Evolutionary conservation across 2,113 vertebrate genomes (phyloP), one percentile per base, ranked within the genome.

Genomic region (Toxotes jaculatrix): DNA sequence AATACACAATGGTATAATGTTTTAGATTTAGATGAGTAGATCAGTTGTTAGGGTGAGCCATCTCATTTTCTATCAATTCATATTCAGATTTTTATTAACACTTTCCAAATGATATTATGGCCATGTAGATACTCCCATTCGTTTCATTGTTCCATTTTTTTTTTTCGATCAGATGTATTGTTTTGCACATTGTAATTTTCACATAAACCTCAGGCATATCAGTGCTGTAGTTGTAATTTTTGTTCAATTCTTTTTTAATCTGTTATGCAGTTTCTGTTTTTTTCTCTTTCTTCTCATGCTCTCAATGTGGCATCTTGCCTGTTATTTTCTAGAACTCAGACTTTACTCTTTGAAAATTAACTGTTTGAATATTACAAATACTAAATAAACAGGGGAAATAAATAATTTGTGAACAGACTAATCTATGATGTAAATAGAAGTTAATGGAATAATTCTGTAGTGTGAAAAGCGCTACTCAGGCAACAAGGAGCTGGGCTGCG

Each of bases 11-110:
- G 84, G 95, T 95, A 96, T 94, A 93, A 96, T 95, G 96, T 96
- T 96, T 97, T 97, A 97, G 97, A 97, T 95, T 96, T 97, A 98
- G 96, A 93, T 91, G 92, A 95, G 94, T 97, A 96, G 95, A 96
- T 93, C 93, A 97, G 96, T 93, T 93, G 96, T 96, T 97, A 96
- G 95, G 97, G 94, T 94, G 93, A 96, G 93, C 95, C 94, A 88
- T 96, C 95, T 97, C 95, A 96, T 97, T 97, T 97, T 93, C 96
- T 97, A 96, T 96, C 94, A 94, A 96, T 94, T 95, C 96, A 96
- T 96, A 95, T 94, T 95, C 90, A 94, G 95, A 97, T 97, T 98
- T 98, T 95, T 97, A 96, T 96, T 95, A 92, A 95, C 95, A 96
- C 97, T 97, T 97, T 96, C 95, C 95, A 96, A 96, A 95, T 96